These are phyloP conservation scores for Halcyon malimbica DNA, from an alignment of 2,113 vertebrate species.

Conservation along the genomic window DNA sequence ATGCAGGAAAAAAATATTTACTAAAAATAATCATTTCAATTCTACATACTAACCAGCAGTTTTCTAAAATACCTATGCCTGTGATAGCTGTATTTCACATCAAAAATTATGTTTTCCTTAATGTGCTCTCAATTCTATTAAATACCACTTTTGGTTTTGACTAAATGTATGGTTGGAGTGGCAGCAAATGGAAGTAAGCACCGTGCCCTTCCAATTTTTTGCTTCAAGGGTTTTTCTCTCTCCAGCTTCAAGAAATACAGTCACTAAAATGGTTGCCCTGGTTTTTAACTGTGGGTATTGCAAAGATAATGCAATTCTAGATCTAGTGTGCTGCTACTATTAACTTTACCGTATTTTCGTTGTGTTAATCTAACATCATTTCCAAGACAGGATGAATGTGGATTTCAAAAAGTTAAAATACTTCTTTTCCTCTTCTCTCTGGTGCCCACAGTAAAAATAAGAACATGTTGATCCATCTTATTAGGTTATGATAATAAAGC, in stretches of 20 bases:
- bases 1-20: not conserved
- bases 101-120: not conserved
- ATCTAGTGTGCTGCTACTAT: not conserved
- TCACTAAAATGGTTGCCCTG: not conserved
- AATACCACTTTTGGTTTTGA: not conserved
- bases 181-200: not conserved
- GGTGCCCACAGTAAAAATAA: constrained; percentile 2
- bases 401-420: not conserved
- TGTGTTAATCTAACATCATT: not conserved
- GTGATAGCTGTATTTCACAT: not conserved
- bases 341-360: not conserved
- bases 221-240: not conserved
- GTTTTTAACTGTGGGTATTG: not conserved
- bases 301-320: not conserved
- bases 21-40: not conserved
- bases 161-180: not conserved
- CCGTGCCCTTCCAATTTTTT: not conserved
- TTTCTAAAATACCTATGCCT: not conserved
- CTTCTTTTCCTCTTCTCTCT: not conserved
- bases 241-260: not conserved
- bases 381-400: not conserved
- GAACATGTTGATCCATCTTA: not conserved
- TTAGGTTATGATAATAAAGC: constrained; percentile 28
- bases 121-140: not conserved
- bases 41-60: not conserved